phyloP scores from a whole-genome alignment of 2,113 vertebrate species.

The Panthera tigris region DNA sequence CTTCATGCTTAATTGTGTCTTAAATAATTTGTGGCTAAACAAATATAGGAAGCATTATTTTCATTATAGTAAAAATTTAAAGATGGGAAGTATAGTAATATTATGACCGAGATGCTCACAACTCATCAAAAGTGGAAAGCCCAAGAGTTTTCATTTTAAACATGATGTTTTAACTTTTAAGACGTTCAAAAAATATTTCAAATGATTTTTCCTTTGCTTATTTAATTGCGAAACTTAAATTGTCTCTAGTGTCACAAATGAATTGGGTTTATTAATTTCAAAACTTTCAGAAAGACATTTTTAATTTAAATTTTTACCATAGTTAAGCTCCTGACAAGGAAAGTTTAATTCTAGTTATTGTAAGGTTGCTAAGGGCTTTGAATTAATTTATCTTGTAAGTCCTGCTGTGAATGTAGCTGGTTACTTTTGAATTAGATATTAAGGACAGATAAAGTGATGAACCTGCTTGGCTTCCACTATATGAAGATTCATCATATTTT shows the following conservation, averaged over 20 bases:
- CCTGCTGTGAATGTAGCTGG: constrained; percentile 80
- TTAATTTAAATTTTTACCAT: constrained; percentile 55
- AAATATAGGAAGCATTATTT: not conserved
- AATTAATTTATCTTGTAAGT: constrained; percentile 81
- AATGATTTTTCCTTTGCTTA: constrained; percentile 20
- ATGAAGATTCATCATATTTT: constrained; percentile 63
- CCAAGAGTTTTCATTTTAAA: constrained; percentile 1
- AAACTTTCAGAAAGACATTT: constrained; percentile 63
- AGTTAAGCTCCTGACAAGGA: constrained; percentile 66
- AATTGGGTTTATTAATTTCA: constrained; percentile 64
- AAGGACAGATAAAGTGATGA: constrained; percentile 71
- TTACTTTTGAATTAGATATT: constrained; percentile 82
- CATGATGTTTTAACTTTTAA: constrained; percentile 45
- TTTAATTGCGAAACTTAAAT: constrained; percentile 58
- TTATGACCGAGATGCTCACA: not conserved
- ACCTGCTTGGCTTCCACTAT: not conserved
- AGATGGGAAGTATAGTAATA: not conserved
- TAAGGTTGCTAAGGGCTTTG: constrained; percentile 81
- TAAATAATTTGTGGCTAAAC: constrained; percentile 38
- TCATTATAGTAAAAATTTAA: constrained; percentile 18
- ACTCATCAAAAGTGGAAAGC: constrained; percentile 4
- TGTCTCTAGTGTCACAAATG: constrained; percentile 52
- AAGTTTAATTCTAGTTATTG: constrained; percentile 75
- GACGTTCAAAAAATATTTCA: constrained; percentile 1
- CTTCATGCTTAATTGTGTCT: not conserved